Evolutionary conservation across 2,113 vertebrate species (phyloP), one percentile per base, ranked within the genome.

Genomic region (Candoia aspera): DNA sequence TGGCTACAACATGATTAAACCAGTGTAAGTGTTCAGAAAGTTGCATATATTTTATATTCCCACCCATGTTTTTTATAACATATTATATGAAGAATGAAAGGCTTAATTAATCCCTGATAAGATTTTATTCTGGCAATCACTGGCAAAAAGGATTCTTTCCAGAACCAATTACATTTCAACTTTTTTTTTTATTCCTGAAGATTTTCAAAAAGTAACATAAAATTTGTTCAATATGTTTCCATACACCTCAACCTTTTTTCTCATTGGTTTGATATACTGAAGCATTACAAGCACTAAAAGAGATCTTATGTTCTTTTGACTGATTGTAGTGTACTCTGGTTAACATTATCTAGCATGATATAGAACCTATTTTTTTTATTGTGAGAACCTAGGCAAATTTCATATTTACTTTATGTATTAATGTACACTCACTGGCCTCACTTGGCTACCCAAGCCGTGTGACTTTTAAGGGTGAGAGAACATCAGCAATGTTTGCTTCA

Each of bases 301-400:
- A 93, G 84, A 92, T 53, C 91, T 89, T 37, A 42, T 26, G 79
- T 85, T 95, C 87, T 87, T 91, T 86, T 87, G 90, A 9, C 15
- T 58, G 93, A 90, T 37, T 91, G 58, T 54, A 95, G 90, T 10
- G 19, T 90, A 84, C 42, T 90, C 58, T 64, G 54, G 92, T 79
- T 87, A 93, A 93, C 92, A 90, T 53, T 42, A 92, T 87, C 26
- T 11, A 92, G 84, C 19, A 86, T 6, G 37, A 37, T 8, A 89
- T 42, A 91, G 2, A 83, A 94, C 24, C 2, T 86, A 53, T 62
- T 59, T 90, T 42, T 42, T 23, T 92, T 54, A 8, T 12, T 88
- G 90, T 93, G 89, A 92, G 90, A 83, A 87, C 17, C 55, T 86
- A 84, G 54, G 8, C 64, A 90, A 93, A 85, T 88, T 86, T n/a